Evolutionary conservation across 2,797 vertebrate genomes (phyloP), one percentile per base, ranked within the genome.

Genomic region (Pipistrellus pipistrellus): DNA sequence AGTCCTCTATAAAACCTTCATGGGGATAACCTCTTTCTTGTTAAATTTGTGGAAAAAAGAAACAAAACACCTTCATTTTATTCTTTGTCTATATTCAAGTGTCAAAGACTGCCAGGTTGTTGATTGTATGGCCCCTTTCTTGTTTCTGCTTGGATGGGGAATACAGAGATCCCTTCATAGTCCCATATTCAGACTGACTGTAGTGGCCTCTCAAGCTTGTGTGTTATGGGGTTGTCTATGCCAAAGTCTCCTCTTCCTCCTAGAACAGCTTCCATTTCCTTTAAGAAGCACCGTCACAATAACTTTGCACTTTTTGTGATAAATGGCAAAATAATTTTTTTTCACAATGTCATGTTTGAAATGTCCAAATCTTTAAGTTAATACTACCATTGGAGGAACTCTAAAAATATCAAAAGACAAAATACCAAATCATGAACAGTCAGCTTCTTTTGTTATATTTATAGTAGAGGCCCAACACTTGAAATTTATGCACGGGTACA

Each of bases 361-460:
- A 57, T 53, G 14, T 86, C 35, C 62, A 86, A 38, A 76, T 91
- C 7, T 84, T 95, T 81, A 80, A 80, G 82, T 93, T 93, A 83
- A 44, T 78, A 46, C 27, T 21, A 66, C 53, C 20, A 25, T 95
- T 90, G 78, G 38, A 71, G 27, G 32, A 95, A 87, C 32, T 66
- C 62, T 62, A 90, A 90, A 87, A 91, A 68, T 69, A 21, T 64
- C 66, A 71, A 46, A n/a, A 80, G 76, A 73, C 27, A 80, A 88
- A 86, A 64, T 90, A 48, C 8, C 25, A 80, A 82, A 82, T 85
- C 25, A 30, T 80, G 1, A 75, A 12, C 35, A 73, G 17, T 46
- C 38, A 62, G 59, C 27, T 62, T 62, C 57, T 62, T 62, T 62
- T 62, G 27, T 14, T 62, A 62, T 62, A 14, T 62, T 30, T 62